These are phyloP conservation scores for Tauraco hartlaubi DNA, from an alignment of 2,797 vertebrate species.

Conservation along the genomic window DNA sequence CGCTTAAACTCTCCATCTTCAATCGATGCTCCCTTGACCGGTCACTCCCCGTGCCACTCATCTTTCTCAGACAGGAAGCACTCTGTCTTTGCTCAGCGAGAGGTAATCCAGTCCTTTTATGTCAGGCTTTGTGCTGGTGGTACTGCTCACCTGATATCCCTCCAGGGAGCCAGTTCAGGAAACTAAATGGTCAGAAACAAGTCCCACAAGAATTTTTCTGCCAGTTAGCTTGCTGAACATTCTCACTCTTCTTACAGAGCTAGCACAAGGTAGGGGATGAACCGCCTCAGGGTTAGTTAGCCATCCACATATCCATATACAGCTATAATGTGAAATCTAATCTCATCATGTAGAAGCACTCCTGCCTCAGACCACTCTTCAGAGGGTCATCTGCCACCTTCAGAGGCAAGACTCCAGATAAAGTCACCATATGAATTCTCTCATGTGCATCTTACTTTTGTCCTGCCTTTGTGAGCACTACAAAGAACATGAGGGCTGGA, in stretches of 20 bases:
- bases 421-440: neutral
- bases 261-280: neutral
- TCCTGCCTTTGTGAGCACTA: neutral
- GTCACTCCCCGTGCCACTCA: neutral
- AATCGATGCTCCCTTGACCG: neutral
- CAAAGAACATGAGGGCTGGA: neutral
- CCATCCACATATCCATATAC: neutral
- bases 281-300: neutral
- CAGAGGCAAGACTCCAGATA: neutral
- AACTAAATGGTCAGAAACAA: neutral
- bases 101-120: neutral
- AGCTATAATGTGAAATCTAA: neutral
- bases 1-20: neutral
- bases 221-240: neutral
- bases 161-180: neutral
- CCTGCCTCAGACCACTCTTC: neutral
- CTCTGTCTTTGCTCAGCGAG: neutral
- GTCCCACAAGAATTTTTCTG: neutral
- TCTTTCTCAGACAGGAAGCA: neutral
- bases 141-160: neutral
- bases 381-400: neutral
- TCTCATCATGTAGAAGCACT: neutral
- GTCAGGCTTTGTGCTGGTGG: neutral
- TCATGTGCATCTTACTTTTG: neutral
- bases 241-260: neutral